Evolutionary conservation across 2,888 invertebrate genomes (phyloP).

Genomic region (Orthosia gothica): DNA sequence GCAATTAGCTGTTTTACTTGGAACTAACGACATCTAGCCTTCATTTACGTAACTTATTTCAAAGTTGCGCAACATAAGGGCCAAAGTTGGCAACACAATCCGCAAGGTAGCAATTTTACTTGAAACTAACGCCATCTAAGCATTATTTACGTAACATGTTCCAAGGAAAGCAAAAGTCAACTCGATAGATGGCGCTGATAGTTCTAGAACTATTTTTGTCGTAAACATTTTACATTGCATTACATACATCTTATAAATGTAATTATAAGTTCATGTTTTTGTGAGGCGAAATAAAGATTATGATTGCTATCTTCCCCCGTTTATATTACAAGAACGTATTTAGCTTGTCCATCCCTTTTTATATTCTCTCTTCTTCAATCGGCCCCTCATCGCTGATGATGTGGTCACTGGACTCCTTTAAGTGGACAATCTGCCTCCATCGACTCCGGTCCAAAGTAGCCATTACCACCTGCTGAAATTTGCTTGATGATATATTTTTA

Average conservation of each 20-base stretch:
- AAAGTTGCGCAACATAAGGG: background rate
- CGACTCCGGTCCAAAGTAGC: too few relatives aligned
- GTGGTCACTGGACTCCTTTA: too few relatives aligned
- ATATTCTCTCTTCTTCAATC: too few relatives aligned
- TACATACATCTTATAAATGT: too few relatives aligned
- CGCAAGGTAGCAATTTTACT: background rate
- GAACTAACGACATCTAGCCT: background rate
- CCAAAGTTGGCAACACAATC: background rate
- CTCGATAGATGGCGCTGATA: constrained; percentile 10
- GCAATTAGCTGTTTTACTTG: background rate
- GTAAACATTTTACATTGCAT: background rate
- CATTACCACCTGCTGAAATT: too few relatives aligned
- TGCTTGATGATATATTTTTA: too few relatives aligned
- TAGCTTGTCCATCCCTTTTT: background rate
- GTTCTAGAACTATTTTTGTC: background rate
- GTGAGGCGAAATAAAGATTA: too few relatives aligned
- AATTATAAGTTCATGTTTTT: too few relatives aligned
- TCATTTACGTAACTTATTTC: background rate
- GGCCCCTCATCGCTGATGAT: too few relatives aligned
- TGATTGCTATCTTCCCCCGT: rapidly evolving
- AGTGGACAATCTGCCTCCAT: too few relatives aligned
- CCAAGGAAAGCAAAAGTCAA: background rate
- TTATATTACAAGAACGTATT: background rate
- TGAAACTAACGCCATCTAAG: constrained; percentile 19
- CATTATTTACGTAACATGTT: background rate